Percentiles rank a stretch among this genome's conserved stretches.
These are phyloP conservation scores for Lycodopsis pacificus DNA, from an alignment of 2,797 vertebrate species.

Conservation along the genomic window DNA sequence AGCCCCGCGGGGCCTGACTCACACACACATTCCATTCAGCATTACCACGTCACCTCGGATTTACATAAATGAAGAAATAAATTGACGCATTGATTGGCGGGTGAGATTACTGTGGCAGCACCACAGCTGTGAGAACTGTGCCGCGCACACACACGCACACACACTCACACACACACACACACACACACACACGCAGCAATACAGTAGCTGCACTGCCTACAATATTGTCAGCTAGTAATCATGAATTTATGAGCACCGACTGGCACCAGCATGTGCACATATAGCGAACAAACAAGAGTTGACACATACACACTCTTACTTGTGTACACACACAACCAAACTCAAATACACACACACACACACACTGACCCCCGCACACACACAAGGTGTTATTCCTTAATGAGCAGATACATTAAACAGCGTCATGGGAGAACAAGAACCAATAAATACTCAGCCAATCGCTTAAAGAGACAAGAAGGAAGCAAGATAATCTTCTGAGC, in stretches of 20 bases:
- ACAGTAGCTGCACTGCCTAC: constrained; percentile 22
- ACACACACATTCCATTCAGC: constrained; percentile 38
- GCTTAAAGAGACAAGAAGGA: constrained; percentile 52
- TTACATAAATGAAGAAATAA: constrained; percentile 55
- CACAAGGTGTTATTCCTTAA: constrained; percentile 62
- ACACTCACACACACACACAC: constrained; percentile 25
- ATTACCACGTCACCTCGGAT: constrained; percentile 46
- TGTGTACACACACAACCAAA: neutral
- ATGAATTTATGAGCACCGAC: constrained; percentile 39
- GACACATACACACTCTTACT: constrained; percentile 3
- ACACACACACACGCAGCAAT: constrained; percentile 8
- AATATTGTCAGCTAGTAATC: constrained; percentile 48
- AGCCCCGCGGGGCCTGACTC: constrained; percentile 33
- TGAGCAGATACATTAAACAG: constrained; percentile 73
- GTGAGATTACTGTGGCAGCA: constrained; percentile 39
- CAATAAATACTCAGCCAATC: constrained; percentile 67
- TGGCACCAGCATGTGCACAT: constrained; percentile 36
- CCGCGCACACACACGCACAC: constrained; percentile 11
- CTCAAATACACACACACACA: constrained; percentile 18
- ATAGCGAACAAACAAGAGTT: constrained; percentile 25
- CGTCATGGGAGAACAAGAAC: constrained; percentile 60
- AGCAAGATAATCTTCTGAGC: constrained; percentile 64
- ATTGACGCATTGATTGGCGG: constrained; percentile 58
- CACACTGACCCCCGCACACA: constrained; percentile 14
- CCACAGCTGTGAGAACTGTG: constrained; percentile 42